Base-by-base conservation (phyloP, 2,113 vertebrate genomes). In the Plecturocebus donacophilus region DNA sequence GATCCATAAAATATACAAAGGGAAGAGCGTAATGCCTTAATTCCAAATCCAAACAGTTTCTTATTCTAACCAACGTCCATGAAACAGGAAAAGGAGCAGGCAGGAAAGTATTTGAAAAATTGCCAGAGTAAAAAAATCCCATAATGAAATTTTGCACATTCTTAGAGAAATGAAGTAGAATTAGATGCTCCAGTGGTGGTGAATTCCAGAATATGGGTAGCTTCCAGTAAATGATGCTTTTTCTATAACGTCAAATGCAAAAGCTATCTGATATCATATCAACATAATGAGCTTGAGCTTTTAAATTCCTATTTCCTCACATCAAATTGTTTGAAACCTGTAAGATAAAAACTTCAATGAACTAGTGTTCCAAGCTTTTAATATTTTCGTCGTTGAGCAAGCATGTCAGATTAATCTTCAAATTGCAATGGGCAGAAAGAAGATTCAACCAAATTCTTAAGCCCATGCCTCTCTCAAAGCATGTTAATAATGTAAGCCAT, bases 311-410 rank as follows among this genome's bases (percentile, higher is more conserved):
- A 82, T 93, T 96, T 85, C 90, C 90, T 96, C 73, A 87, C 83
- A 95, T 87, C 93, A 97, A 97, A 96, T 84, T 97, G 89, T 96
- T 98, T 87, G 93, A 97, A 97, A 97, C 79, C 93, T 95, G 92
- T 87, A 45, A 94, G 97, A 97, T 95, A 92, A 96, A 97, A 96
- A 94, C 97, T 96, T 97, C 92, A 95, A 82, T 96, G 94, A 96
- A 87, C 91, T 84, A 95, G 84, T 76, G 87, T 75, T 92, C 87
- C 97, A 95, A 96, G 94, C 94, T 96, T 97, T 97, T 94, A 97
- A 92, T 96, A 96, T 90, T 92, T 90, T 32, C 94, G 77, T 92
- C 97, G 71, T 95, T 71, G 87, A 96, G 91, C 70, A 87, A 88
- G 58, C 73, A 92, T 64, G 92, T 97, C 96, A 97, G 95, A 88